These are phyloP conservation scores for Pammene aurita DNA, from an alignment of 2,888 invertebrate species.

Conservation along the genomic window DNA sequence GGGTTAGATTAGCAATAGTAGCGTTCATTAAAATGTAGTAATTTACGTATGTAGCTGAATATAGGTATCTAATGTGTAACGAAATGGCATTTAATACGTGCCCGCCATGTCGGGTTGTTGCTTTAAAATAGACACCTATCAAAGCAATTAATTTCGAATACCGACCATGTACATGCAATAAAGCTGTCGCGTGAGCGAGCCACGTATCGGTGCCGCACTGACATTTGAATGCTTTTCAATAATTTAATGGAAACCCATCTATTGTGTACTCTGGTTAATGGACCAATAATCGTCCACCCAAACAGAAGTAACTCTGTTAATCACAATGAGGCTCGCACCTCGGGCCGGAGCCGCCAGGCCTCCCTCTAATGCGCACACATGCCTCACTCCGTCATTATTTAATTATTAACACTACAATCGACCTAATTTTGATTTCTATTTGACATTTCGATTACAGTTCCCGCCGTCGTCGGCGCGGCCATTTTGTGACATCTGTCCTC, in stretches of 20 bases:
- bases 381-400: constrained; percentile 73
- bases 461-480: constrained; percentile 64
- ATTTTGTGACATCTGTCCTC: constrained; percentile 83
- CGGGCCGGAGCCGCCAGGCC: constrained; percentile 49
- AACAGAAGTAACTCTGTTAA: constrained; percentile 81
- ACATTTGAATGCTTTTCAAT: constrained; percentile 68
- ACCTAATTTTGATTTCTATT: constrained; percentile 83
- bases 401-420: constrained; percentile 83
- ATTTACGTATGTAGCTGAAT: too few species aligned
- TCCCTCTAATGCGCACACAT: constrained; percentile 64
- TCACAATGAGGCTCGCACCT: constrained; percentile 77
- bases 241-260: constrained; percentile 71
- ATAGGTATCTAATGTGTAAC: background rate
- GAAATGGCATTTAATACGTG: constrained; percentile 34
- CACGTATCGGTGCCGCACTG: constrained; percentile 56
- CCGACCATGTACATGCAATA: constrained; percentile 39
- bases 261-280: constrained; percentile 77
- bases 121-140: constrained; percentile 41
- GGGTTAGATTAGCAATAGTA: too few species aligned
- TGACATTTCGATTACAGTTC: constrained; percentile 79
- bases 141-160: constrained; percentile 49
- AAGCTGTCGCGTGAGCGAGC: constrained; percentile 47
- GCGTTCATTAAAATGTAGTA: too few species aligned
- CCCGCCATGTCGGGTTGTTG: constrained; percentile 27
- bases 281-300: constrained; percentile 81